Evolutionary conservation across 2,888 invertebrate species (phyloP), one percentile per base, ranked within the genome.

Genomic region (Synanthedon myopaeformis): DNA sequence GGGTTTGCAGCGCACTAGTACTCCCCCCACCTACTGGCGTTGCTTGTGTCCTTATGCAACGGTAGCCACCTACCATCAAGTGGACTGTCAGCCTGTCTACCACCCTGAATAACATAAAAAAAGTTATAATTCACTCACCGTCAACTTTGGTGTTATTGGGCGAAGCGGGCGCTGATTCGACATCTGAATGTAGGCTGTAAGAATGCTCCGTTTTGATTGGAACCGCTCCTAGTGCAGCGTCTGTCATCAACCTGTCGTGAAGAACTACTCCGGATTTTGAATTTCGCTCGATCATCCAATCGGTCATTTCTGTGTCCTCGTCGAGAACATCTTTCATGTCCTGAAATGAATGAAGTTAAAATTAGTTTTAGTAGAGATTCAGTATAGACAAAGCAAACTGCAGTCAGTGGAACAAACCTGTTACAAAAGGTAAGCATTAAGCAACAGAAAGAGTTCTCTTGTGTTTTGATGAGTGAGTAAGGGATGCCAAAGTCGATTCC

Each of bases 161-260:
- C 55, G 93, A 93, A 59, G 91, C 89, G 51, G 93, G 92, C 65
- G 91, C 78, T 49, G 92, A 92, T 64, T 92, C 92, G 49, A 90
- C 91, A 74, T 93, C 92, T 61, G 92, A 92, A 63, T 91, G 90
- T 53, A 93, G 83, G 76, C 96, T 96, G 90, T 97, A 97, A 61
- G 96, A 96, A 89, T 97, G 97, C 82, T 97, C 96, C 58, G 94
- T 92, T 86, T 96, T 96, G 76, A 97, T 96, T 61, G 96, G 96
- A 0, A 72, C 79, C 53, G 93, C 92, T 60, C 94, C 94, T 53
- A 96, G 89, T 19, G 94, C 92, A 3, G 96, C 96, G 68, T 95
- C 96, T 11, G 95, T 94, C 92, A 96, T 95, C 65, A 97, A 90
- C 70, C 95, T 91, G 84, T 97, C 97, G 79, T 96, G 94, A 35